Evolutionary conservation across 2,113 vertebrate species (phyloP), one percentile per base, ranked within the genome.

Genomic region (Atherinomorus stipes): DNA sequence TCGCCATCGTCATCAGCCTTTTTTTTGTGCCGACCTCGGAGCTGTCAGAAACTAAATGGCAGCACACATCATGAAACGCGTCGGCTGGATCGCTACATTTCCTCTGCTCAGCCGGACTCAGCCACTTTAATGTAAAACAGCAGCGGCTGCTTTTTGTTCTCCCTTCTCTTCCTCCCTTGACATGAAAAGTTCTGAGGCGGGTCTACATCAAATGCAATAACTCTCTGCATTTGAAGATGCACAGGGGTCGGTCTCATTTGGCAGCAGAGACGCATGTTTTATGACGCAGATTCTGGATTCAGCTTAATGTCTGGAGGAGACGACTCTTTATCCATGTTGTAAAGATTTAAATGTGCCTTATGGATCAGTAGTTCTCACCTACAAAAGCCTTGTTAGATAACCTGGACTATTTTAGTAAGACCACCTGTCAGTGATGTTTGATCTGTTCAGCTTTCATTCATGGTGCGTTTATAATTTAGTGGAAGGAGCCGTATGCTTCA

Each of bases 71-170:
- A 79, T 79, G 28, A n/a, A 88, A 72, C 34, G 21, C 66, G 40
- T 64, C 51, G 82, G 75, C 76, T 64, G 11, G 37, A 77, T 45
- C 16, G 19, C 40, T 51, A 65, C 72, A 71, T 84, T 89, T 90
- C 81, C 85, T 77, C 71, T 65, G 25, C 3, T 47, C 63, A 37
- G 71, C 9, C 11, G 25, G 1, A 54, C 67, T 63, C 57, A 70
- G 23, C 42, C 45, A 21, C 71, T 81, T 66, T 64, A 81, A 88
- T 85, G 37, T 86, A 52, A 90, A 85, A 72, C 75, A 76, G 77
- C 83, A 71, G 81, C 71, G 71, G 82, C 83, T 84, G 84, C 61
- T 74, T 71, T 81, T 74, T 26, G 60, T 82, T 76, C 76, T 64
- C 53, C 19, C 50, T 34, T 34, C 60, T 25, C 57, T 22, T 45